Evolutionary conservation across 1,140 invertebrate genomes (phyloP).

Genomic region (Tetraneura akinire): DNA sequence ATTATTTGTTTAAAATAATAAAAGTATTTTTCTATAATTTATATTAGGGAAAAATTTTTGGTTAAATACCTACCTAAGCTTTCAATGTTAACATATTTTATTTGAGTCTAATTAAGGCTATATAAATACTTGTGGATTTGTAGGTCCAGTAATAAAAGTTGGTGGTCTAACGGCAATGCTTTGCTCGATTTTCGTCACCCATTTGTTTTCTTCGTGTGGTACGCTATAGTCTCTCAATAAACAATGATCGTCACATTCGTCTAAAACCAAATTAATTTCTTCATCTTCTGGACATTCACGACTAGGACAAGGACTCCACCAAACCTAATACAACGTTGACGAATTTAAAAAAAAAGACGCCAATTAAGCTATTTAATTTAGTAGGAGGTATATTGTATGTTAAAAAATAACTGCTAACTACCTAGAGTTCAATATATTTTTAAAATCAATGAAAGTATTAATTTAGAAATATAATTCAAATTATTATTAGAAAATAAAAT

Average conservation of each 20-base stretch:
- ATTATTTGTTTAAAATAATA: no score
- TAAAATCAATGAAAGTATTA: no score
- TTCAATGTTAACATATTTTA: neutral
- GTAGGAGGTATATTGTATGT: neutral
- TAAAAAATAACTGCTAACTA: no score
- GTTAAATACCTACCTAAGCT: no score
- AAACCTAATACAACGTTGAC: slow-evolving; percentile 61
- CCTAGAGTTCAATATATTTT: no score
- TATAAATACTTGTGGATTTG: slow-evolving; percentile 13
- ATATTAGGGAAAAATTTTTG: no score
- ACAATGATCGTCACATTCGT: slow-evolving; percentile 71
- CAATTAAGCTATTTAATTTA: neutral
- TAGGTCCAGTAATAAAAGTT: slow-evolving; percentile 50
- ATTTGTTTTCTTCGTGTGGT: slow-evolving; percentile 43
- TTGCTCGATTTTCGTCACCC: slow-evolving; percentile 54
- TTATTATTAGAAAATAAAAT: no score
- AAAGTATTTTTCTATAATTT: no score
- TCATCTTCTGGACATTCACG: slow-evolving; percentile 73
- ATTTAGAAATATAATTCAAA: no score
- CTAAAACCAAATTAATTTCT: slow-evolving; percentile 70
- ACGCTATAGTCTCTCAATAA: slow-evolving; percentile 58
- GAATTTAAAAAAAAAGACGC: neutral
- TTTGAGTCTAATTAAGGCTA: neutral
- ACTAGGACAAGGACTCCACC: slow-evolving; percentile 77
- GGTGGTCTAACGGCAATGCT: slow-evolving; percentile 56